These are phyloP conservation scores for Drosophila simulans DNA, from an alignment of 1,140 invertebrate genomes.

Conservation along the genomic window DNA sequence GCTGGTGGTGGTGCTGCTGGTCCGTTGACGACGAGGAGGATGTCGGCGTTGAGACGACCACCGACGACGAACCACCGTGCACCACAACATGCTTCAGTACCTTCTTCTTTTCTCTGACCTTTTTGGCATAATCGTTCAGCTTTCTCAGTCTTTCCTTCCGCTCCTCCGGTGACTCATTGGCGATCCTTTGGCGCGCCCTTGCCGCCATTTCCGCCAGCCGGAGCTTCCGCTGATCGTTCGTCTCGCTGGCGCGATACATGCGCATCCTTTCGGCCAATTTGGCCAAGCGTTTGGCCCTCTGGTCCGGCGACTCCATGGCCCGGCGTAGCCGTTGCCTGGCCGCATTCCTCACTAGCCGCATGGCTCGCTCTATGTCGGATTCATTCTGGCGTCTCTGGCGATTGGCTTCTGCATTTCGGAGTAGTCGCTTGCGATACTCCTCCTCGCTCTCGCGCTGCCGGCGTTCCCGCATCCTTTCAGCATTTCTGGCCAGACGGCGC, in stretches of 20 bases:
- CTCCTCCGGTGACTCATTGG: conserved; percentile 86
- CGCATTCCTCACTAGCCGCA: conserved; percentile 82
- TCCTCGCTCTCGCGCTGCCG: conserved; percentile 82
- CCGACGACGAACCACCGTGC: conserved; percentile 49
- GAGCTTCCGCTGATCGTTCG: conserved; percentile 85
- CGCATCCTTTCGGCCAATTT: conserved; percentile 85
- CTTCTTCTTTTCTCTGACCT: conserved; percentile 84
- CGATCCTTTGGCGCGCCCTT: conserved; percentile 85
- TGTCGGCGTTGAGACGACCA: conserved; percentile 42
- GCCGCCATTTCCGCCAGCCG: conserved; percentile 86
- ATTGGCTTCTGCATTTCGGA: conserved; percentile 82
- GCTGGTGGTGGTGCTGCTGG: conserved; percentile 64
- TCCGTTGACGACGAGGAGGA: conserved; percentile 62
- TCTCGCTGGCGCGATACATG: conserved; percentile 84
- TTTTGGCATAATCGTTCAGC: conserved; percentile 84
- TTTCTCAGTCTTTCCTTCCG: conserved; percentile 84
- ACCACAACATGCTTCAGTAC: conserved; percentile 70
- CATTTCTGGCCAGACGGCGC: conserved; percentile 83
- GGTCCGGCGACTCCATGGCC: conserved; percentile 85
- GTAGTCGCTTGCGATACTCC: conserved; percentile 78
- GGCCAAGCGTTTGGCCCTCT: conserved; percentile 85
- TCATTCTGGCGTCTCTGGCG: conserved; percentile 81
- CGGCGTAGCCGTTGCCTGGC: conserved; percentile 77
- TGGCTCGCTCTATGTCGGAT: conserved; percentile 78
- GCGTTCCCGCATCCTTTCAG: conserved; percentile 84